Evolutionary conservation across 1,140 invertebrate genomes (phyloP), one percentile per base, ranked within the genome.

Genomic region (Diuraphis noxia): DNA sequence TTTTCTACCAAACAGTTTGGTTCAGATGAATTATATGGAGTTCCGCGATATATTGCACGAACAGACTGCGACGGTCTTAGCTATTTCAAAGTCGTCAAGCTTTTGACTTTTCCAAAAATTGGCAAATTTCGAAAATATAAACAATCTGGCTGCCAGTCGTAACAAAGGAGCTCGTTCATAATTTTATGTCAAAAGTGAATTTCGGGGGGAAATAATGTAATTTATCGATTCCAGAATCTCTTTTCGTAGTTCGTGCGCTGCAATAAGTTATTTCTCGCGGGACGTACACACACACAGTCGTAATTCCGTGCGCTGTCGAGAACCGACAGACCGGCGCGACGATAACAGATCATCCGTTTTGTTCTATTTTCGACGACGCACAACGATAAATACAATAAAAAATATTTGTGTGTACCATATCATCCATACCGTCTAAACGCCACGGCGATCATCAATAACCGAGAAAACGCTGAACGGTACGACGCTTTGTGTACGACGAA

Each of bases 301-400:
- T 8, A 23, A 21, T 79, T 36, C 21, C 36, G 21, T 38, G 21
- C 7, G 21, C 34, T 79, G 34, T 10, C 34, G 36, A 34, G 34
- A 36, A 38, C 34, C 79, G 23, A 81, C 36, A 38, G 36, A 72
- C 56, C 21, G 79, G 3, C 23, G 81, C 21, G 34, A 36, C 21
- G 34, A 86, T 86, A 86, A 86, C 43, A 23, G 84, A 49, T 86
- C 43, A 72, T 72, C 56, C 13, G 56, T 52, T 46, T 52, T 86
- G 43, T 86, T 86, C 84, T 86, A 86, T 86, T 86, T 86, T 49
- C 34, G 46, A 86, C 34, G n/a, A 52, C 46, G 34, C 4, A n/a
- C 25, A 7, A 40, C 40, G 41, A 43, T n/a, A 41, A 84, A 84
- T n/a, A 43, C 82, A 84, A 41, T 30, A 43, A 84, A 43, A 63